Evolutionary conservation across 30 jellyfish, hydroid and myxozoan species (phyloP), one percentile per base, ranked within the genome.

Genomic region (Calvadosia cruxmelitensis): DNA sequence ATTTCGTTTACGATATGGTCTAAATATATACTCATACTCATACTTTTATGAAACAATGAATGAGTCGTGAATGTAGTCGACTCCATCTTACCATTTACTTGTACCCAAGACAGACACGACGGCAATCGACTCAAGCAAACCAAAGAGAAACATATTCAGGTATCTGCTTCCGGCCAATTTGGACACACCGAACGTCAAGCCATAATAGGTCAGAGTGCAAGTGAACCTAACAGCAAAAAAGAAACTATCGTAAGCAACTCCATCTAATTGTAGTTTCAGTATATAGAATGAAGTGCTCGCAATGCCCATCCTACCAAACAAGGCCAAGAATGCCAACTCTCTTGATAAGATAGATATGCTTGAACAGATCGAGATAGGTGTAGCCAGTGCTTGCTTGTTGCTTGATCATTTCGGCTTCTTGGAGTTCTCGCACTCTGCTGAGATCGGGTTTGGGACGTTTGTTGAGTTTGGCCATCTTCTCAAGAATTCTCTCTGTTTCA

Each of bases 141-240:
- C 86, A 78, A 75, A 53, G 3, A 75, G 48, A 1, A 62, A 24
- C 74, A 65, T 31, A 51, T 75, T 75, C 61, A 75, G 15, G n/a
- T 78, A 20, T 2, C 67, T 48, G 32, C 68, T 81, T 3, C 92
- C 92, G 31, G 87, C 69, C 20, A 78, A 50, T 70, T 30, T 36
- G 3, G 86, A 75, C n/a, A 78, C 90, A 36, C 92, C 90, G 27
- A 78, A 76, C 26, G 92, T 70, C 24, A 78, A 32, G 0, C 86
- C 92, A 70, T 78, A 78, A 36, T 78, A 78, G 0, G 83, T 26
- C 36, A 78, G 51, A 16, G 77, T 31, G 10, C 66, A 53, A 32
- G 72, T 30, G 30, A 78, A 71, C 88, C 92, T 78, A 33, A n/a
- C 34, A 71, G 24, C 50, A 3, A n/a, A 53, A 27, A 53, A 27